These are phyloP conservation scores for Eumeta japonica DNA, from an alignment of 1,140 invertebrate species.

Conservation along the genomic window DNA sequence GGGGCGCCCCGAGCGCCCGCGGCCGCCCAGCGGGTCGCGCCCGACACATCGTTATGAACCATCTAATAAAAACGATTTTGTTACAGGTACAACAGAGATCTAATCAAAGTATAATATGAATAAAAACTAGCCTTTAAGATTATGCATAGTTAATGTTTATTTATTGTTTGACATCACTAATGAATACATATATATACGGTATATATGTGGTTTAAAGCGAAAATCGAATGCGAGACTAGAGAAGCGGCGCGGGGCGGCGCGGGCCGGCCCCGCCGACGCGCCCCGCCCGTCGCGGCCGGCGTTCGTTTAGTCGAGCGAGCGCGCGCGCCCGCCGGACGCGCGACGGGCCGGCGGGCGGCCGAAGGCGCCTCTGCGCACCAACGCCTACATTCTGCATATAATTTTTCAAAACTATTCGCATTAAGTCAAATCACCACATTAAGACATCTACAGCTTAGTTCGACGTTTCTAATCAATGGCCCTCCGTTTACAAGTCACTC, in stretches of 20 bases:
- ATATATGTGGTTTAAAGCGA: conserved; percentile 41
- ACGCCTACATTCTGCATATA: conserved; percentile 36
- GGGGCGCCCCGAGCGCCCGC: neutral
- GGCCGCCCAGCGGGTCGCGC: conserved; percentile 18
- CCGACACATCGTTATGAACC: too few species aligned
- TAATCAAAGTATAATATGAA: conserved; percentile 56
- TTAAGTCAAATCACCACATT: conserved; percentile 52
- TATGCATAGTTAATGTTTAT: conserved; percentile 48
- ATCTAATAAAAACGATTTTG: too few species aligned
- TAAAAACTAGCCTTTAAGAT: conserved; percentile 51
- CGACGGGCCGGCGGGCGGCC: too few species aligned
- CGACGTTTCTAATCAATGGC: conserved; percentile 54
- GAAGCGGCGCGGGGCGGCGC: conserved; percentile 23
- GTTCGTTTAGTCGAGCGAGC: neutral
- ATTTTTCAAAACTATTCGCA: conserved; percentile 51
- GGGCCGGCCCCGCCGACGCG: neutral
- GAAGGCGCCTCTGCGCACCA: too few species aligned
- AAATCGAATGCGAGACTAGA: conserved; percentile 54
- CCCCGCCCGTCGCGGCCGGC: neutral
- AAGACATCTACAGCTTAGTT: conserved; percentile 52
- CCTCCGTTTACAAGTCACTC: conserved; percentile 57
- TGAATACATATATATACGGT: too few species aligned
- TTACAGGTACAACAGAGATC: conserved; percentile 57
- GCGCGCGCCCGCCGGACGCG: neutral
- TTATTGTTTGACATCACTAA: too few species aligned